Evolutionary conservation across 1,140 invertebrate genomes (phyloP).

Genomic region (Euschistus heros): DNA sequence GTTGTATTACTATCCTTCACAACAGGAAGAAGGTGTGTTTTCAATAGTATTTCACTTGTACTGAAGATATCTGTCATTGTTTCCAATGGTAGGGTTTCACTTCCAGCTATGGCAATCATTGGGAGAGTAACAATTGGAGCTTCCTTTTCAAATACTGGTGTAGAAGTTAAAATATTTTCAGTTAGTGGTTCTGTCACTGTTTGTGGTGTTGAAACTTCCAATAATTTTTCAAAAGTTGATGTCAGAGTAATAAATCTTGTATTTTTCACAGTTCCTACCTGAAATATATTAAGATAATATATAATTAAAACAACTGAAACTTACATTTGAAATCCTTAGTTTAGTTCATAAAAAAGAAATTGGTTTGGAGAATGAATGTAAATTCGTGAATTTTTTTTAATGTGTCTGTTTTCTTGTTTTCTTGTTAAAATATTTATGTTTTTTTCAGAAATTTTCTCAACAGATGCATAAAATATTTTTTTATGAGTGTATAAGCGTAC

Average conservation of each 20-base stretch:
- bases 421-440: no score
- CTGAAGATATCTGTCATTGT: slow-evolving; percentile 84
- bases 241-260: slow-evolving; percentile 75
- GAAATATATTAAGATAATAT: slow-evolving; percentile 31
- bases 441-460: no score
- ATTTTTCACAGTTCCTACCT: slow-evolving; percentile 77
- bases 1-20: slow-evolving; percentile 58
- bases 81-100: slow-evolving; percentile 69
- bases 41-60: slow-evolving; percentile 72
- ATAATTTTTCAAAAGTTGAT: slow-evolving; percentile 63
- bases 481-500: no score
- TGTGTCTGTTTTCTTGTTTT: neutral
- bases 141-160: slow-evolving; percentile 48
- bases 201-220: slow-evolving; percentile 44
- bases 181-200: slow-evolving; percentile 59
- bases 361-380: neutral
- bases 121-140: slow-evolving; percentile 71
- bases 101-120: slow-evolving; percentile 57
- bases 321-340: neutral
- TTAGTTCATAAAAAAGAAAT: no score
- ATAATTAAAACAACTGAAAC: neutral
- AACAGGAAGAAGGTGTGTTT: slow-evolving; percentile 76
- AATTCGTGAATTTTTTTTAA: neutral
- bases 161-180: slow-evolving; percentile 74
- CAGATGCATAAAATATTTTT: no score